A percentile compares a stretch with the other conserved stretches of the same genome.
phyloP scores from a whole-genome alignment of 1,140 invertebrate genomes.

The Macrobrachium rosenbergii region DNA sequence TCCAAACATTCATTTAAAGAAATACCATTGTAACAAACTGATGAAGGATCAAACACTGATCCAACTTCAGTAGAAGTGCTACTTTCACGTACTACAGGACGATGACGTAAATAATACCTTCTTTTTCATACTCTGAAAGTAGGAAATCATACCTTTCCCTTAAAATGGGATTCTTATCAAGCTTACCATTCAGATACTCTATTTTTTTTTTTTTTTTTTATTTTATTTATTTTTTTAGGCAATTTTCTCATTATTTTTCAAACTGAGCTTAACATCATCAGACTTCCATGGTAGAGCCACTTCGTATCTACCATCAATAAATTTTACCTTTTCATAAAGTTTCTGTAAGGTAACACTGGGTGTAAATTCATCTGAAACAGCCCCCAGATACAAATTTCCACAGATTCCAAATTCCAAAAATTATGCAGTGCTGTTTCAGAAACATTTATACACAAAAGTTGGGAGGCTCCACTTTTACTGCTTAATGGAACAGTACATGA shows the following conservation, averaged over 20 bases:
- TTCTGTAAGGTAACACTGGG: not conserved
- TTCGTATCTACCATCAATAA: constrained; percentile 15
- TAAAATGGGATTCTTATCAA: too few relatives aligned
- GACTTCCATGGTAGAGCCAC: constrained; percentile 37
- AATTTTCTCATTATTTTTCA: constrained; percentile 23
- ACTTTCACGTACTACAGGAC: too few relatives aligned
- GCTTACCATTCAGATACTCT: too few relatives aligned
- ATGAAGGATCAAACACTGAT: too few relatives aligned
- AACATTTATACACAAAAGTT: not conserved
- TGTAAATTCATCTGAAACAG: not conserved
- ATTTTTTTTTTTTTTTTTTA: not conserved
- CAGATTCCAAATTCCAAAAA: constrained; percentile 26
- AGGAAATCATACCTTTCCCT: too few relatives aligned
- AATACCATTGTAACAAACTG: too few relatives aligned
- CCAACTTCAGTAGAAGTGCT: too few relatives aligned
- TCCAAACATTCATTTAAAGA: too few relatives aligned
- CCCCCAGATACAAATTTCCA: not conserved
- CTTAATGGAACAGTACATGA: not conserved
- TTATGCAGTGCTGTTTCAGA: constrained; percentile 2
- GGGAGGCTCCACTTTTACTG: too few relatives aligned
- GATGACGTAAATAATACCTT: too few relatives aligned
- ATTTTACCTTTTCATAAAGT: constrained; percentile 2
- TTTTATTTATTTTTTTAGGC: constrained; percentile 8
- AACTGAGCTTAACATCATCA: constrained; percentile 1
- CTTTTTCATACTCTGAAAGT: too few relatives aligned